Evolutionary conservation across 2,888 invertebrate genomes (phyloP), one percentile per base, ranked within the genome.

Genomic region (Macrosoma leucophasiata): DNA sequence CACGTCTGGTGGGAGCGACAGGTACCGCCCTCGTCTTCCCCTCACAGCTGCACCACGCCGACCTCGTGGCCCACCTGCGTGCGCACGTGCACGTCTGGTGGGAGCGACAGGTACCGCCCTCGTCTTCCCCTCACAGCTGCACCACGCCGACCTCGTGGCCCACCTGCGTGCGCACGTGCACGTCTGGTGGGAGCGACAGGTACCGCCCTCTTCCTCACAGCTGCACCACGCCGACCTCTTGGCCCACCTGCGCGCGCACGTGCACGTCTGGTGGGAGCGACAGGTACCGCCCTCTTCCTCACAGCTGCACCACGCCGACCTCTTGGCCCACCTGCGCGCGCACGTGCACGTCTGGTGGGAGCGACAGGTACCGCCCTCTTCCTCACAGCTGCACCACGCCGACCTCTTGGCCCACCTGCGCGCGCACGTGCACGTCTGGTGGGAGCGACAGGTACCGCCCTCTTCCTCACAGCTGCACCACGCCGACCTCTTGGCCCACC

Each of bases 261-360:
- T 97, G 33, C 94, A 95, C n/a, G 92, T 94, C 48, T 97, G 96
- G 96, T 96, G 96, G 94, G 95, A 96, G 71, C 86, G 85, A 39
- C 81, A 82, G 74, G 78, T 76, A n/a, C n/a, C n/a, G n/a, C n/a
- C n/a, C n/a, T n/a, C n/a, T n/a, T n/a, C n/a, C n/a, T n/a, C 97
- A 8, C 90, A 93, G 49, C 86, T 97, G 73, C 87, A 92, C 47
- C 91, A 91, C 22, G 89, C 91, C n/a, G 96, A 97, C 76, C 90
- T 94, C 44, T 91, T 97, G 13, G 96, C 96, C 3, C 97, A 97
- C 69, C 78, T 97, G 31, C 86, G 97, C 42, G 97, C 97, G 1
- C 97, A 97, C 84, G 95, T 97, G 33, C 94, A 95, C n/a, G 92
- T 94, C 48, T 97, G 96, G 96, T 96, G 96, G 94, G 95, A 96